Conservation (phyloP, 1,140 invertebrate species). For the Stegodyphus mimosarum region DNA sequence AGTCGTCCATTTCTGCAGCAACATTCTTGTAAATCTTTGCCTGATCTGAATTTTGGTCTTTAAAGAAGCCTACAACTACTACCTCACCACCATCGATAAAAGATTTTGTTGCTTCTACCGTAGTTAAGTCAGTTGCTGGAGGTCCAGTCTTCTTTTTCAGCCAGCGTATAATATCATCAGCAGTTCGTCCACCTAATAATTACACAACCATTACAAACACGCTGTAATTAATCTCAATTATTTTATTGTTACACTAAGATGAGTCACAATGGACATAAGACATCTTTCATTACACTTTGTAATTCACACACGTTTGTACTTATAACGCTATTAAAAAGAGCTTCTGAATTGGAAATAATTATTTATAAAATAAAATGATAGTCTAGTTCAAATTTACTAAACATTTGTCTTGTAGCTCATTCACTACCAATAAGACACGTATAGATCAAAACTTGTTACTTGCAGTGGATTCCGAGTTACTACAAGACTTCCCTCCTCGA, state of each 20-base stretch:
- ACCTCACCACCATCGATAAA: slow-evolving; percentile 85
- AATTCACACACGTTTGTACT: neutral
- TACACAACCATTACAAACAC: neutral
- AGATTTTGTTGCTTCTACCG: slow-evolving; percentile 84
- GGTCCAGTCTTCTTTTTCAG: slow-evolving; percentile 97
- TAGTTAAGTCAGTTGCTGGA: slow-evolving; percentile 73
- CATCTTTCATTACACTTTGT: neutral
- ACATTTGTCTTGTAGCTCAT: too few relatives aligned
- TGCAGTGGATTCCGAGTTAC: too few relatives aligned
- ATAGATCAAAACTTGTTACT: too few relatives aligned
- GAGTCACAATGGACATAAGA: neutral
- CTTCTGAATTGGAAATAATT: neutral
- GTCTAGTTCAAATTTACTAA: too few relatives aligned
- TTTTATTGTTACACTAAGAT: too few relatives aligned
- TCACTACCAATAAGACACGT: too few relatives aligned
- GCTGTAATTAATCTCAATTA: too few relatives aligned
- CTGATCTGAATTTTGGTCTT: slow-evolving; percentile 79
- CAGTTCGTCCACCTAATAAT: slow-evolving; percentile 82
- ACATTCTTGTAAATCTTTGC: slow-evolving; percentile 87
- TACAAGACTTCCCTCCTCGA: too few relatives aligned
- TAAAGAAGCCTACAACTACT: slow-evolving; percentile 94
- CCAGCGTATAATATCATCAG: slow-evolving; percentile 90
- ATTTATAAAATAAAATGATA: neutral
- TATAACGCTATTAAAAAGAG: neutral
- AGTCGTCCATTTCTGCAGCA: slow-evolving; percentile 85